Base-by-base conservation (phyloP, 2,797 vertebrate species). In the Pipistrellus nathusii region DNA sequence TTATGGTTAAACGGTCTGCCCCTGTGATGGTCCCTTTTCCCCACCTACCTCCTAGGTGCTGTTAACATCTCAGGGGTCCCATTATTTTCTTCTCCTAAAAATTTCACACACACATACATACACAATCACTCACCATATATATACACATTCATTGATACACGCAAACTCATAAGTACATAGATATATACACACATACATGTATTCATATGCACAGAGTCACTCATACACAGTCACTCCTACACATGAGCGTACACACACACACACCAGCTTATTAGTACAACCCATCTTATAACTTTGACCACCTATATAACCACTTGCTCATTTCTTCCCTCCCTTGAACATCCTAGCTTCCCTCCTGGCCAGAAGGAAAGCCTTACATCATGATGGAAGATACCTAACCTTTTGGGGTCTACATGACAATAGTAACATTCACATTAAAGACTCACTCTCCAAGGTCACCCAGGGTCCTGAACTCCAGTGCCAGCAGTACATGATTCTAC, bases 1-100 rank as follows among this genome's bases (percentile, higher is more conserved):
- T n/a, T 76, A 46, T 41, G 41, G 71, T 88, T 77, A 86, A 30
- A 78, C 44, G 66, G 8, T 91, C 68, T 96, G 62, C 32, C 80
- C 66, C 32, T 57, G 18, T 38, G 41, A 86, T 44, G 18, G 59
- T 69, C 38, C 68, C 76, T 89, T 84, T 44, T 86, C 55, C 23
- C 41, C 5, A 64, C 11, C 17, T 46, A 78, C 81, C 32, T 93
- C 17, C 10, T 51, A 57, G 30, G 53, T 59, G n/a, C 32, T 87
- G 10, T 87, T 76, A 91, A 88, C 41, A 91, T 51, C 68, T 76
- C 81, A 53, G 3, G 13, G 62, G n/a, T 93, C n/a, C 73, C 69
- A 35, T 55, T 55, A n/a, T 46, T 83, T 53, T 35, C 11, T 73
- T 93, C 75, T 90, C 41, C 48, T 57, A 90, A 44, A 85, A 83